Base-by-base conservation (phyloP, 1,140 invertebrate species). In the Heliothis subflexa region DNA sequence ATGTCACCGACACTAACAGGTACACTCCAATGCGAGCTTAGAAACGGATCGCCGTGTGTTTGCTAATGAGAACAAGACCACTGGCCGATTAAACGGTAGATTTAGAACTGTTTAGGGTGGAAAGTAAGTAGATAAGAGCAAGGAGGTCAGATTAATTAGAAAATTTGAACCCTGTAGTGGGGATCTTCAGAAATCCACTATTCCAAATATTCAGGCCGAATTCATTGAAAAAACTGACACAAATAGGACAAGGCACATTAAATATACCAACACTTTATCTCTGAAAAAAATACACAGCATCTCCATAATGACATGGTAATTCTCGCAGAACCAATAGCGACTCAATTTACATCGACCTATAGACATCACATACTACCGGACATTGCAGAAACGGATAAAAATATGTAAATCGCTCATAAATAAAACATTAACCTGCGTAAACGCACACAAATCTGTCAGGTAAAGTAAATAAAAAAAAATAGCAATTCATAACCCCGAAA, bases 401-500 rank as follows among this genome's bases (percentile, higher is more conserved):
- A 72, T 72, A 73, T 70, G 66, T 70, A 50, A 70, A 70, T 25
- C 14, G 14, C 40, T 18, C 14, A 62, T 75, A 61, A 52, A 50
- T 64, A 64, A 75, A 64, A 75, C 57, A 75, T 75, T 13, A 64
- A 47, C 49, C 49, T 11, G 52, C 57, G 25, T 62, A 52, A 33
- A 64, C 47, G 47, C 52, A 62, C 33, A 52, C 45, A 64, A 75
- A 62, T 64, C 47, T 74, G 57, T 62, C 55, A 74, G 21, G 13
- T 16, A 50, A 14, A 33, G 33, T 64, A 75, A 75, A 68, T 55
- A 45, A 64, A 68, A 68, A 54, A 68, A 57, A 68, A 57, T 68
- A 70, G 62, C 47, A 68, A 68, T 57, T 78, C 52, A 57, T 80
- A 72, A 68, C 57, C 74, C 73, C n/a, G 77, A 77, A 80, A 77